A percentile compares a stretch with the other conserved stretches of the same genome.
Conservation (phyloP, 2,888 invertebrate species). For the Cantharis lateralis region DNA sequence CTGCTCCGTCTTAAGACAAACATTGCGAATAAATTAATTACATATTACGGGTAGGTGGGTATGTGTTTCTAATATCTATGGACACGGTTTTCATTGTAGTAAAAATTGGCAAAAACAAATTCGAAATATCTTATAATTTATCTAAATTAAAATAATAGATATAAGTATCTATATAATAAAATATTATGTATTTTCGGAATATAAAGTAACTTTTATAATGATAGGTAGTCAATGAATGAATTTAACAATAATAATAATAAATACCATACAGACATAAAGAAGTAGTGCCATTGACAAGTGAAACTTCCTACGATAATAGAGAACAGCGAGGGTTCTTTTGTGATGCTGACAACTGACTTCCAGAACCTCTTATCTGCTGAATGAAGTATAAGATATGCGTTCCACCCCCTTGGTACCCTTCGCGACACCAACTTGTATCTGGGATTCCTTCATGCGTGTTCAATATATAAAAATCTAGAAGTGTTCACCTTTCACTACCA, state of each 20-base stretch:
- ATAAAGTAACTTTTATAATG: neutral
- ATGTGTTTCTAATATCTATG: too few species aligned
- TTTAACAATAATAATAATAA: slow-evolving; percentile 37
- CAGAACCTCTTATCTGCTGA: slow-evolving; percentile 44
- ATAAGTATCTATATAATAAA: too few species aligned
- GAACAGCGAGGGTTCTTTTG: slow-evolving; percentile 40
- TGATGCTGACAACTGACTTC: slow-evolving; percentile 42
- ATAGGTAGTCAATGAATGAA: slow-evolving; percentile 2
- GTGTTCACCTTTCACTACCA: slow-evolving; percentile 56
- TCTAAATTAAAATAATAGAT: too few species aligned
- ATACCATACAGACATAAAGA: slow-evolving; percentile 46
- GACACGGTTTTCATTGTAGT: neutral
- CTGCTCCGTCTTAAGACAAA: neutral
- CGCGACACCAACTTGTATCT: slow-evolving; percentile 33
- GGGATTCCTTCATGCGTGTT: slow-evolving; percentile 45
- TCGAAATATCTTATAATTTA: neutral
- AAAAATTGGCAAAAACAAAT: too few species aligned
- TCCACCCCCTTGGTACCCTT: slow-evolving; percentile 35
- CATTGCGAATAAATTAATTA: neutral
- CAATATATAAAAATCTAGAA: slow-evolving; percentile 54
- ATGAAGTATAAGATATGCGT: slow-evolving; percentile 37
- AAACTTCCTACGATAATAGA: slow-evolving; percentile 47
- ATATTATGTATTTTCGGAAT: neutral
- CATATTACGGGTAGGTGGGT: neutral
- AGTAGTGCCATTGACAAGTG: slow-evolving; percentile 49